These are phyloP conservation scores for Miltochrista miniata DNA, from an alignment of 2,888 invertebrate species.

Conservation along the genomic window DNA sequence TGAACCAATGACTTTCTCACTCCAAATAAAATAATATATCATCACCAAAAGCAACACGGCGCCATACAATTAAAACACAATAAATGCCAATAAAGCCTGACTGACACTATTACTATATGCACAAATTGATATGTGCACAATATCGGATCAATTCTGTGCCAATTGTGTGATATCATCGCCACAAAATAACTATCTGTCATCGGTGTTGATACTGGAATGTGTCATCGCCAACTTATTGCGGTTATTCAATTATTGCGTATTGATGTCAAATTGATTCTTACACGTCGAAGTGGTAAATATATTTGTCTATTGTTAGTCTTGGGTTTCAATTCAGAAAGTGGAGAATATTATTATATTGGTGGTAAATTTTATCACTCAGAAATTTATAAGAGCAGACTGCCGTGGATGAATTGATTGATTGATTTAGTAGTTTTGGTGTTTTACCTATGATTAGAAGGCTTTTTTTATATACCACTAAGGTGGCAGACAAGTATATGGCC, in stretches of 20 bases:
- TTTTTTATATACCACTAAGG: too few relatives aligned
- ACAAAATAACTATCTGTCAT: constrained; percentile 10
- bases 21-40: constrained; percentile 5
- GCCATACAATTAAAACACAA: constrained; percentile 49
- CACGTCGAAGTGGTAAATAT: constrained; percentile 29
- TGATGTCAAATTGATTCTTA: constrained; percentile 65
- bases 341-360: too few relatives aligned
- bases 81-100: constrained; percentile 53
- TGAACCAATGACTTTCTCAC: not conserved
- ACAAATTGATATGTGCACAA: constrained; percentile 60
- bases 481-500: too few relatives aligned
- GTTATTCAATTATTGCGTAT: constrained; percentile 74
- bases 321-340: too few relatives aligned
- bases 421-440: too few relatives aligned
- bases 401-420: too few relatives aligned
- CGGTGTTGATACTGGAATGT: constrained; percentile 23
- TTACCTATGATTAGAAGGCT: too few relatives aligned
- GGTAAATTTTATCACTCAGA: too few relatives aligned
- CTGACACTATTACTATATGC: constrained; percentile 57
- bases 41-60: constrained; percentile 29
- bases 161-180: constrained; percentile 37
- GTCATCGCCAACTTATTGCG: constrained; percentile 57
- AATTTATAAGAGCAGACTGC: too few relatives aligned
- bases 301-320: too few relatives aligned
- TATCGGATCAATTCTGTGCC: constrained; percentile 57